These are phyloP conservation scores for Amphimallon solstitiale DNA, from an alignment of 2,888 invertebrate species.

Conservation along the genomic window DNA sequence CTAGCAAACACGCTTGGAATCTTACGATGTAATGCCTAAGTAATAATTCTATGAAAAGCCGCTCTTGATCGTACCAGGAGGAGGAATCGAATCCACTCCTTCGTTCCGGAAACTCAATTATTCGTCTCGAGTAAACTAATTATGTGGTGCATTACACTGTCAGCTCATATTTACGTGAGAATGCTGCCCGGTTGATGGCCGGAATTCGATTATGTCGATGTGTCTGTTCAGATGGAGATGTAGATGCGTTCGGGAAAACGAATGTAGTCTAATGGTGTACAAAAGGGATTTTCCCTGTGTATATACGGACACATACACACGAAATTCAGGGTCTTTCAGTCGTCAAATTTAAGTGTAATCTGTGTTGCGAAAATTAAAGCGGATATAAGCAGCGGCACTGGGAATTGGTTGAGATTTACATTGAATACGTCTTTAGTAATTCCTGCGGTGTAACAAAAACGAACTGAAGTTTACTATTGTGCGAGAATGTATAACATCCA, in stretches of 20 bases:
- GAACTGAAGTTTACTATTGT: too few relatives aligned
- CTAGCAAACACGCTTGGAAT: conserved; percentile 3
- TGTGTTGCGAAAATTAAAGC: conserved; percentile 12
- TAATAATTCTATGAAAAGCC: neutral
- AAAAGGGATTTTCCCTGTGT: conserved; percentile 14
- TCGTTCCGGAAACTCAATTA: conserved; percentile 34
- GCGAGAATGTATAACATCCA: too few relatives aligned
- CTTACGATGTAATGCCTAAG: neutral
- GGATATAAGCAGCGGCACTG: neutral
- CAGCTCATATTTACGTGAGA: conserved; percentile 36
- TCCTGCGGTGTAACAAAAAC: neutral
- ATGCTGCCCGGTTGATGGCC: conserved; percentile 14
- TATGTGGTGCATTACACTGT: conserved; percentile 38
- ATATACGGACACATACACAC: neutral
- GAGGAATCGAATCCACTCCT: conserved; percentile 26
- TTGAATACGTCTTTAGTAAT: neutral
- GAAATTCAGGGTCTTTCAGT: neutral
- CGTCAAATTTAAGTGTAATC: conserved; percentile 1
- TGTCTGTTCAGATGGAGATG: conserved; percentile 28
- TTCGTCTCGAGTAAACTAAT: conserved; percentile 38
- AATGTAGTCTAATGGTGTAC: conserved; percentile 21
- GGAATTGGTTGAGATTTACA: neutral
- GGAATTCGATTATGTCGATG: conserved; percentile 30
- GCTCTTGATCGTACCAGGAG: neutral
- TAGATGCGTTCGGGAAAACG: conserved; percentile 27